phyloP scores from a whole-genome alignment of 1,140 invertebrate genomes.

The Carcinoscorpius rotundicauda region DNA sequence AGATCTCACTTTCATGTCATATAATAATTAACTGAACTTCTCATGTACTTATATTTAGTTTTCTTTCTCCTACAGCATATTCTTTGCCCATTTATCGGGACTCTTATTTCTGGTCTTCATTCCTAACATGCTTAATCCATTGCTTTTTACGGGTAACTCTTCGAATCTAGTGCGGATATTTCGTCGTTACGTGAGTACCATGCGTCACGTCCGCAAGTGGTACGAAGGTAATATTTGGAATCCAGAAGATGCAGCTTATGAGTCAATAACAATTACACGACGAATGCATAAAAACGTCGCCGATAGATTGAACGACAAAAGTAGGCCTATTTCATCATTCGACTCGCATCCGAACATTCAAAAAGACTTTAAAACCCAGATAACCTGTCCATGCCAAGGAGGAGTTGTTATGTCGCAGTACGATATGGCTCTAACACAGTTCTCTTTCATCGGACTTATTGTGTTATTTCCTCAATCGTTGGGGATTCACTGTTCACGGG shows the following conservation, averaged over 20 bases:
- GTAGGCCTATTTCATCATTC: no score
- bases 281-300: conserved; percentile 12
- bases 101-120: conserved; percentile 12
- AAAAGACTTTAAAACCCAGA: no score
- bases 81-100: conserved; percentile 15
- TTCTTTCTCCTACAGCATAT: conserved; percentile 1
- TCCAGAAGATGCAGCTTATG: conserved; percentile 29
- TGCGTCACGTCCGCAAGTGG: conserved; percentile 59
- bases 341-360: no score
- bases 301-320: no score
- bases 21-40: no score
- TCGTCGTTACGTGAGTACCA: conserved; percentile 56
- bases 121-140: conserved; percentile 15
- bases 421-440: conserved; percentile 30
- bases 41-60: no score
- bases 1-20: no score
- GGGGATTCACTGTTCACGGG: conserved; percentile 23
- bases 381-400: not conserved
- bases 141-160: conserved; percentile 37
- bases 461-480: conserved; percentile 25
- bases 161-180: conserved; percentile 45
- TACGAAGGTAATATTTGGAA: conserved; percentile 47
- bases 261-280: conserved; percentile 29
- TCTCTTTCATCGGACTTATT: conserved; percentile 29
- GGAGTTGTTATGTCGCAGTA: conserved; percentile 26